Conservation (phyloP, 37 sponge, comb jelly and placozoan species). For the Geodia barretti region DNA sequence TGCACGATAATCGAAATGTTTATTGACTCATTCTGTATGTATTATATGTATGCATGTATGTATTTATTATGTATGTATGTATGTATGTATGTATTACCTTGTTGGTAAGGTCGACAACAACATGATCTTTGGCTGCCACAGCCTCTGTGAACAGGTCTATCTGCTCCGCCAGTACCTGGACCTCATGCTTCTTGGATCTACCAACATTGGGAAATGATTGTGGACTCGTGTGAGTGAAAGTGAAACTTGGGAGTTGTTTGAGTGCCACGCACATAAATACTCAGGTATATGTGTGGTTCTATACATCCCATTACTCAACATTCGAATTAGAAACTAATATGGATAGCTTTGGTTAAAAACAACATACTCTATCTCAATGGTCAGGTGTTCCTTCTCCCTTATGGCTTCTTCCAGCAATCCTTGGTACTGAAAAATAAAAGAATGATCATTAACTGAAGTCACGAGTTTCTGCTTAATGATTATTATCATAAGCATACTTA, state of each 20-base stretch:
- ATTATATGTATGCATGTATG: too few species aligned
- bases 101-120: conserved; percentile 76
- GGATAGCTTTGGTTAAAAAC: too few species aligned
- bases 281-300: neutral
- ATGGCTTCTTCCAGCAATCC: conserved; percentile 14
- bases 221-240: too few species aligned
- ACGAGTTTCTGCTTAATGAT: too few species aligned
- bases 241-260: too few species aligned
- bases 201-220: too few species aligned
- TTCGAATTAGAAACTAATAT: neutral
- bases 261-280: neutral
- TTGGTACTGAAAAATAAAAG: conserved; percentile 25
- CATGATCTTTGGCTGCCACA: conserved; percentile 72
- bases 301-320: neutral
- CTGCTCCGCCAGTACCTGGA: conserved; percentile 35
- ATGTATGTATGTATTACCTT: neutral
- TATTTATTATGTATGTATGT: too few species aligned
- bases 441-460: too few species aligned
- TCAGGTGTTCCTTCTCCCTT: conserved; percentile 1
- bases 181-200: conserved; percentile 14
- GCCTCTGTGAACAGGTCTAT: conserved; percentile 66
- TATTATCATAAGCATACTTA: too few species aligned
- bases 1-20: too few species aligned
- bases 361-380: conserved; percentile 32
- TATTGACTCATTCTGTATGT: too few species aligned